phyloP scores from a whole-genome alignment of 35 echinoderm and acorn worm genomes.

The Apostichopus californicus region DNA sequence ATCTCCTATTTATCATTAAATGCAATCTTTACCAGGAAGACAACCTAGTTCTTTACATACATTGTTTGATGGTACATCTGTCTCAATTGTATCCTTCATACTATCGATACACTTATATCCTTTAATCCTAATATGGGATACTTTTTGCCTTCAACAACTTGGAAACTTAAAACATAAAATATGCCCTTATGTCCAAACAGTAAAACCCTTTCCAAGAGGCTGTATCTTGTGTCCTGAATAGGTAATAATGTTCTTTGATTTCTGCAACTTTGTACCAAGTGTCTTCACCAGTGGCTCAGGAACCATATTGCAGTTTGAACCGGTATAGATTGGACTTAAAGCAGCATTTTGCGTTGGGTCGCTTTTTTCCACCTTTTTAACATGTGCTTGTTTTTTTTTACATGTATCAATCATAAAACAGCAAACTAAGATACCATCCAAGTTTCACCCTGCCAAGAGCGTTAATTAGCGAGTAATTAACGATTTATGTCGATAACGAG shows the following conservation, averaged over 20 bases:
- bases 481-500: too few species aligned
- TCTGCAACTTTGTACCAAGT: background rate
- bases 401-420: too few species aligned
- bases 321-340: too few species aligned
- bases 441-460: too few species aligned
- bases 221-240: slow-evolving; percentile 56
- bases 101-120: slow-evolving; percentile 6
- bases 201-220: slow-evolving; percentile 31
- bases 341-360: too few species aligned
- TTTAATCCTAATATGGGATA: slow-evolving; percentile 16
- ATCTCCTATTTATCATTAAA: background rate
- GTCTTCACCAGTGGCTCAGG: background rate
- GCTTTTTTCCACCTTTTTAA: too few species aligned
- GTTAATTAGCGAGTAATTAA: too few species aligned
- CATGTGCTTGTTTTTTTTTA: too few species aligned
- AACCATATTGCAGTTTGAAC: background rate
- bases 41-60: slow-evolving; percentile 59
- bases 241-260: slow-evolving; percentile 20
- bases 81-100: background rate
- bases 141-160: background rate
- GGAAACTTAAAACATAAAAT: background rate
- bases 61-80: background rate
- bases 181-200: slow-evolving; percentile 7
- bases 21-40: slow-evolving; percentile 20
- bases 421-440: too few species aligned